A percentile compares a stretch with the other conserved stretches of the same genome.
These are phyloP conservation scores for Channallabes apus DNA, from an alignment of 2,797 vertebrate genomes.

Conservation along the genomic window DNA sequence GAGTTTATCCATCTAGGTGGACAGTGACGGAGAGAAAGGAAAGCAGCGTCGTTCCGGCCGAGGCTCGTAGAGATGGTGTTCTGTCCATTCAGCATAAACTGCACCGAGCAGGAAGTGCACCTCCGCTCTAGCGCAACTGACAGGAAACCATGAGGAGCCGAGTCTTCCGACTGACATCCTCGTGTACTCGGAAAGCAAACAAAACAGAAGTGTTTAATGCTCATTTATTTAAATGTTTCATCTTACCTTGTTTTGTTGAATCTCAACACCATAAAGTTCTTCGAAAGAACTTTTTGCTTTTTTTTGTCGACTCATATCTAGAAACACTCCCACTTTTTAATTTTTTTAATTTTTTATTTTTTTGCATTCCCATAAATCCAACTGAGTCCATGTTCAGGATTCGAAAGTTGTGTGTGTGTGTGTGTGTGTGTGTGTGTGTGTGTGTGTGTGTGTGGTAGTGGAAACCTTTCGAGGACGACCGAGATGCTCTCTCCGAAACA, in stretches of 20 bases:
- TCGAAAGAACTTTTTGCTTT: neutral
- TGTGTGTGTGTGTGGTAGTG: constrained; percentile 20
- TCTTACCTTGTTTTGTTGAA: neutral
- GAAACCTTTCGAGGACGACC: constrained; percentile 24
- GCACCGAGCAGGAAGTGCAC: constrained; percentile 52
- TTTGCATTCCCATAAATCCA: neutral
- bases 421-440: constrained; percentile 25
- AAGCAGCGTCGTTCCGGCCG: constrained; percentile 17
- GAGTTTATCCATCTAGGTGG: neutral
- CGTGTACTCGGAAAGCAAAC: neutral
- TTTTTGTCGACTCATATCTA: neutral
- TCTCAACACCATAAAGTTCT: neutral
- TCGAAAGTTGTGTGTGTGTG: constrained; percentile 20
- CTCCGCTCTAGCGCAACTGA: constrained; percentile 42
- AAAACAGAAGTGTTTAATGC: constrained; percentile 1
- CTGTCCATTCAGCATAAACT: constrained; percentile 49
- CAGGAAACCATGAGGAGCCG: constrained; percentile 47
- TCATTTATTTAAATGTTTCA: constrained; percentile 8
- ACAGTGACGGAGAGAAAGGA: neutral
- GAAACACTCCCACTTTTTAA: neutral
- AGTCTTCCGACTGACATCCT: constrained; percentile 14
- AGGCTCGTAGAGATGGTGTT: constrained; percentile 28
- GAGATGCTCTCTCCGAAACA: constrained; percentile 59
- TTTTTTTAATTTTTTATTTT: neutral
- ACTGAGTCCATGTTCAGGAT: neutral